These are phyloP conservation scores for Augochlora pura DNA, from an alignment of 1,140 invertebrate species.

Conservation along the genomic window DNA sequence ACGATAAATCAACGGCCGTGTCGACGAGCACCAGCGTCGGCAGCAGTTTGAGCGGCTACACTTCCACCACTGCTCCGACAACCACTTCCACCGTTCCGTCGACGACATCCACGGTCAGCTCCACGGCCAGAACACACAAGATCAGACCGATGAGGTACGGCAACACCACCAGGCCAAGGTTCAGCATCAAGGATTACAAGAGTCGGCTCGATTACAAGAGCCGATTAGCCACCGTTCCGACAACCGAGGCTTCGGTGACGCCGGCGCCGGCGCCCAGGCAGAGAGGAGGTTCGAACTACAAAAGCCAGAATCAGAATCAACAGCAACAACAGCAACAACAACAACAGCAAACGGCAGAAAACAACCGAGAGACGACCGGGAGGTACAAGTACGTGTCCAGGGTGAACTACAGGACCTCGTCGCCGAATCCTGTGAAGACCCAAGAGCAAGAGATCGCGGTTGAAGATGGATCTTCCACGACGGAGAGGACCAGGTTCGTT, in stretches of 20 bases:
- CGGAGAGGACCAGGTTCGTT: conserved; percentile 69
- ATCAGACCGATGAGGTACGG: conserved; percentile 71
- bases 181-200: conserved; percentile 80
- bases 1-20: conserved; percentile 57
- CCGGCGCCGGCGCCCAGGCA: conserved; percentile 38
- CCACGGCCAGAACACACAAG: conserved; percentile 65
- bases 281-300: conserved; percentile 41
- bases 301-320: conserved; percentile 59
- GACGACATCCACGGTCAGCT: background rate
- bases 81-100: conserved; percentile 48
- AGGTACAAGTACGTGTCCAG: conserved; percentile 75
- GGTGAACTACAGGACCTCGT: conserved; percentile 67
- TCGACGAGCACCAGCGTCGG: conserved; percentile 15
- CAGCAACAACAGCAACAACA: conserved; percentile 22
- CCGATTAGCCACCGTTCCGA: conserved; percentile 59
- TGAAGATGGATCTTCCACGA: conserved; percentile 42
- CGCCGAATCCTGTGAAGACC: conserved; percentile 58
- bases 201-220: conserved; percentile 76
- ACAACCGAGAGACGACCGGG: conserved; percentile 60
- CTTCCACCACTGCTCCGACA: conserved; percentile 19
- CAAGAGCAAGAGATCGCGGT: conserved; percentile 38
- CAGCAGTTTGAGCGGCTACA: background rate
- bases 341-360: conserved; percentile 8
- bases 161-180: conserved; percentile 74
- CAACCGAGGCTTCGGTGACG: conserved; percentile 34